Evolutionary conservation across 2,113 vertebrate genomes (phyloP).

Genomic region (Neotoma lepida): DNA sequence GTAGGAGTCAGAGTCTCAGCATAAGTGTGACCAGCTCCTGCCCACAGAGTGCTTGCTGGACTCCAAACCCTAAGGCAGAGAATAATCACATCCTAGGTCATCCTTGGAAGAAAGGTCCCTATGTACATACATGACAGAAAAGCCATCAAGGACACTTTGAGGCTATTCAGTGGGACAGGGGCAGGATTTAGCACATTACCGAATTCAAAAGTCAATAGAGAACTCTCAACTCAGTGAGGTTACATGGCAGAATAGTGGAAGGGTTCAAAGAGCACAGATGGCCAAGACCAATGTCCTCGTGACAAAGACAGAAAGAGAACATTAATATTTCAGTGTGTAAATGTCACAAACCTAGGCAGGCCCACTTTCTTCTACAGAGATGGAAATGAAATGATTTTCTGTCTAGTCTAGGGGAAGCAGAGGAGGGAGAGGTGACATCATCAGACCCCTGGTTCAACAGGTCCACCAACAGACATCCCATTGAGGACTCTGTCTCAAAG

Average conservation of each 20-base stretch:
- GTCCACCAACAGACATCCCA: no score
- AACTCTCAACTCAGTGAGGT: background rate
- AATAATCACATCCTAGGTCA: background rate
- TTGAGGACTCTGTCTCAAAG: no score
- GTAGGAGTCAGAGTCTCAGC: no score
- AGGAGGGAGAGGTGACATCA: background rate
- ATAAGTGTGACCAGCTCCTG: background rate
- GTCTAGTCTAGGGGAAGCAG: background rate
- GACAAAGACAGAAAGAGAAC: background rate
- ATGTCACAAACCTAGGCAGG: accelerated
- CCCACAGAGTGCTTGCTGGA: background rate
- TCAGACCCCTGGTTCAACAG: accelerated
- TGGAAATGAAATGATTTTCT: background rate
- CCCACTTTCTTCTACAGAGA: accelerated
- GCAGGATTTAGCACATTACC: background rate
- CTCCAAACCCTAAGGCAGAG: background rate
- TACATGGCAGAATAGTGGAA: background rate
- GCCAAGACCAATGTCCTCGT: no score
- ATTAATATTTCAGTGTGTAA: accelerated
- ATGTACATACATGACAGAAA: background rate
- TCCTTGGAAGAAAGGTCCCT: background rate
- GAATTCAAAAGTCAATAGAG: background rate
- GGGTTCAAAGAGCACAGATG: accelerated
- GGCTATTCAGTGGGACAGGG: background rate
- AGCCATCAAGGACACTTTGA: background rate